These are phyloP conservation scores for Salvelinus alpinus DNA, from an alignment of 2,113 vertebrate species.

Conservation along the genomic window DNA sequence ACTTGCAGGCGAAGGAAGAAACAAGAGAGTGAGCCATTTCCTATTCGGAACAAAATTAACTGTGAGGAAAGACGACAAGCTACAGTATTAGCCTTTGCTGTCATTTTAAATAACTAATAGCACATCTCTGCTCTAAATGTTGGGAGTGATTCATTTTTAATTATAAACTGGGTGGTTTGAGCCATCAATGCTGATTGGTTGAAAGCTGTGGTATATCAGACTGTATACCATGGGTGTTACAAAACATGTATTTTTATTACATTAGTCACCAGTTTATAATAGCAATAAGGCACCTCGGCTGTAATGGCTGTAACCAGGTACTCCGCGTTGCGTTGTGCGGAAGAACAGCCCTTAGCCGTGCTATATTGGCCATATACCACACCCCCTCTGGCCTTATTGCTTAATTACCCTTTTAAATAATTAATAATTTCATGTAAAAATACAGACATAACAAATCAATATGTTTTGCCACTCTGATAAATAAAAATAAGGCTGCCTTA, in stretches of 20 bases:
- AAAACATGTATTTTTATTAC: no score
- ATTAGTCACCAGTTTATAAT: no score
- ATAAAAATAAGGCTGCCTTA: not conserved
- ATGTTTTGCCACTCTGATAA: constrained; percentile 20
- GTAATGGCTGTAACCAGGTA: no score
- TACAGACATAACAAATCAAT: not conserved
- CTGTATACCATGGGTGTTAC: no score
- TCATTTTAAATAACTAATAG: constrained; percentile 29
- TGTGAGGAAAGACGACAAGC: constrained; percentile 28
- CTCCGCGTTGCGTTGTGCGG: no score
- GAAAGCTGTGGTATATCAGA: no score
- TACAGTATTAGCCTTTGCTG: constrained; percentile 22
- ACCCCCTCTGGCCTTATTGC: no score
- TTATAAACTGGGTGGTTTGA: no score
- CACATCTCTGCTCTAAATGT: constrained; percentile 41
- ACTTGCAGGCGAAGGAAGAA: constrained; percentile 34
- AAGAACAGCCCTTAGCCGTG: no score
- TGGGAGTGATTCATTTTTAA: constrained; percentile 63
- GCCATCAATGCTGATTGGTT: no score
- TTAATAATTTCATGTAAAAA: constrained; percentile 45
- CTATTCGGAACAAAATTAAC: constrained; percentile 36
- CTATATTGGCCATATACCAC: no score
- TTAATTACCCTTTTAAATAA: constrained; percentile 60
- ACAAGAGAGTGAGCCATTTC: constrained; percentile 35
- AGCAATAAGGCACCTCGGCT: no score